Evolutionary conservation across 2,888 invertebrate species (phyloP).

Genomic region (Argyra leucocephala): DNA sequence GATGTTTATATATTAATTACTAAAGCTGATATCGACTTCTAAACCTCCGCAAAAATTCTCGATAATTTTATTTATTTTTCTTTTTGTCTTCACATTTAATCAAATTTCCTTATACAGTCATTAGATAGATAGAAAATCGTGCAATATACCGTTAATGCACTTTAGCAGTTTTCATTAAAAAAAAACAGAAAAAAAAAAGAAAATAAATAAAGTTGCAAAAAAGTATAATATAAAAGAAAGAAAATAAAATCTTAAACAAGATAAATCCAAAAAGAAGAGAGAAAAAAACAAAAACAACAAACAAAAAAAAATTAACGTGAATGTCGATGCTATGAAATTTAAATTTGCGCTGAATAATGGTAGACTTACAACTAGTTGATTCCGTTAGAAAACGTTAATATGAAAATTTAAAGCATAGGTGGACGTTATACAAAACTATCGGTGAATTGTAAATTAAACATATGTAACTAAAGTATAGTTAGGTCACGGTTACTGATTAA

Average conservation of each 20-base stretch:
- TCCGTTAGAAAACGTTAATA: too few species aligned
- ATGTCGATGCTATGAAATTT: background rate
- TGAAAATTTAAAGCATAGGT: too few species aligned
- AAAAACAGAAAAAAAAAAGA: background rate
- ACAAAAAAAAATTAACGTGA: background rate
- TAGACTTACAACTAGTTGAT: too few species aligned
- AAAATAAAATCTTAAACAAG: background rate
- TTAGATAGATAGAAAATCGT: constrained; percentile 1
- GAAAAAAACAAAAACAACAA: too few species aligned
- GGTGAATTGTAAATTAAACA: too few species aligned
- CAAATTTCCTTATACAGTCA: background rate
- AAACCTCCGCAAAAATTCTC: background rate
- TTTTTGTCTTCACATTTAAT: background rate
- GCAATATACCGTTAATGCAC: background rate
- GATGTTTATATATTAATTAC: too few species aligned
- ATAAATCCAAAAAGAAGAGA: too few species aligned
- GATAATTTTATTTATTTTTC: background rate
- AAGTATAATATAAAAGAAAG: too few species aligned
- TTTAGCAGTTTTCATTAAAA: background rate
- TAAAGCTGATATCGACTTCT: background rate
- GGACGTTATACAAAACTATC: too few species aligned
- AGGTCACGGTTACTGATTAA: too few species aligned
- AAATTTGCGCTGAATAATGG: too few species aligned
- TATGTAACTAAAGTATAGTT: too few species aligned
- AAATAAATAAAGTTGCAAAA: background rate